A percentile compares a stretch with the other conserved stretches of the same genome.
These are phyloP conservation scores for Myanophis thanlyinensis DNA, from an alignment of 2,113 vertebrate species.

Conservation along the genomic window DNA sequence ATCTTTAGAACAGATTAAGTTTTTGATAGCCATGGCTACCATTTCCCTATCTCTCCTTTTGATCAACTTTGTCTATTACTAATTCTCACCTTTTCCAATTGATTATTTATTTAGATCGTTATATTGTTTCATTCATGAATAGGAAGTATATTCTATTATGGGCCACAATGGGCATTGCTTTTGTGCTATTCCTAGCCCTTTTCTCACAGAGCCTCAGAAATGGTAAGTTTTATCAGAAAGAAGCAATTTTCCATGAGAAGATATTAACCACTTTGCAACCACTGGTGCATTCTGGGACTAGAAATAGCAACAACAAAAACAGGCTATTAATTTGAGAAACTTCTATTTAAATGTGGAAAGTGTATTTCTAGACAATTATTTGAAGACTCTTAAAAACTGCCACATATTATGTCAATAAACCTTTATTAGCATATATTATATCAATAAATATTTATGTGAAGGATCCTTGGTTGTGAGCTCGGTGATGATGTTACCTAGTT, in stretches of 20 bases:
- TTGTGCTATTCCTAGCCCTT: not conserved
- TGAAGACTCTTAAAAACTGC: not conserved
- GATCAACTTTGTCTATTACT: not conserved
- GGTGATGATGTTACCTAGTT: not conserved
- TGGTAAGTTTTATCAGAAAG: not conserved
- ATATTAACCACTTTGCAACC: not conserved
- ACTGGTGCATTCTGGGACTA: not conserved
- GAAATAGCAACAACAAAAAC: not conserved
- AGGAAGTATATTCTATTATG: not conserved
- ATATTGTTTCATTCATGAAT: not conserved
- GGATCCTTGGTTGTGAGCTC: not conserved
- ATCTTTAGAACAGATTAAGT: not conserved
- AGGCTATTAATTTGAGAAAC: not conserved
- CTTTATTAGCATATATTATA: not conserved
- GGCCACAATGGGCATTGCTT: not conserved
- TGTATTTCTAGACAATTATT: not conserved
- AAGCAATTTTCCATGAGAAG: not conserved
- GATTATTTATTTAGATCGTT: not conserved
- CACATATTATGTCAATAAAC: not conserved
- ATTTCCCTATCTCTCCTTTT: not conserved
- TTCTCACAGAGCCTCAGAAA: not conserved
- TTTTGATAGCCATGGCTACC: not conserved
- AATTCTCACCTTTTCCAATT: not conserved
- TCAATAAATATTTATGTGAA: not conserved
- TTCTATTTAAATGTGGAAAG: not conserved